A percentile compares a stretch with the other conserved stretches of the same genome.
Conservation (phyloP, 2,113 vertebrate genomes). For the Ellobius talpinus region DNA sequence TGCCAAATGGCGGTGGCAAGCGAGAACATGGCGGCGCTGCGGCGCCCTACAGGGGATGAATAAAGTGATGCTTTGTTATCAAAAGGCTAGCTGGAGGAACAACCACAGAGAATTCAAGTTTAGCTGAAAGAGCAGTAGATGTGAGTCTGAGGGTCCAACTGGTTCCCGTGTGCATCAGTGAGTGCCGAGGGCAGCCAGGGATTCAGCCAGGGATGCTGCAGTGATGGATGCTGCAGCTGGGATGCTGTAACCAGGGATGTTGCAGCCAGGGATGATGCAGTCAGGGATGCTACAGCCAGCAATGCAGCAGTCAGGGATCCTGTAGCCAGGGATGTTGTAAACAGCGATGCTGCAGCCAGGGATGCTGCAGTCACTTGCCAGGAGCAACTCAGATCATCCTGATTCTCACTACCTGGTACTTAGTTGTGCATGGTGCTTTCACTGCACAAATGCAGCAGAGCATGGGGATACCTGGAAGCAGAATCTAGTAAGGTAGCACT, state of each 20-base stretch:
- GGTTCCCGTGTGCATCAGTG: neutral
- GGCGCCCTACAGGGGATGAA: too few relatives aligned
- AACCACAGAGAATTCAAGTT: neutral
- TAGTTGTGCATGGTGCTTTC: neutral
- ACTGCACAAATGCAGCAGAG: accelerated
- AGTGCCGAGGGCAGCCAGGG: neutral
- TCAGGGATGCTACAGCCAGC: too few relatives aligned
- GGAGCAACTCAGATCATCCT: too few relatives aligned
- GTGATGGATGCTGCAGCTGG: too few relatives aligned
- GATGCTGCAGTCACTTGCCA: neutral
- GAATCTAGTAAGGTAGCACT: neutral
- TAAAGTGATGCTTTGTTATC: conserved; percentile 28
- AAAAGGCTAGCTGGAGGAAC: neutral
- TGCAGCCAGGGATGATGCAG: too few relatives aligned
- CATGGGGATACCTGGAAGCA: neutral
- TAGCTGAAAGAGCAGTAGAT: neutral
- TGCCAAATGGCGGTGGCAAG: too few relatives aligned
- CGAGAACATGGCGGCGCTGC: too few relatives aligned
- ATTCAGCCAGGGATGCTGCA: too few relatives aligned
- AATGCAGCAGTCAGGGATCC: too few relatives aligned
- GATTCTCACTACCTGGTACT: neutral
- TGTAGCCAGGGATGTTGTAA: too few relatives aligned
- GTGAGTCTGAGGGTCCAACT: neutral
- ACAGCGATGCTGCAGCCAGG: neutral
- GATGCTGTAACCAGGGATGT: too few relatives aligned